Base-by-base conservation (phyloP, 2,888 invertebrate species). In the Drosophila rubida region DNA sequence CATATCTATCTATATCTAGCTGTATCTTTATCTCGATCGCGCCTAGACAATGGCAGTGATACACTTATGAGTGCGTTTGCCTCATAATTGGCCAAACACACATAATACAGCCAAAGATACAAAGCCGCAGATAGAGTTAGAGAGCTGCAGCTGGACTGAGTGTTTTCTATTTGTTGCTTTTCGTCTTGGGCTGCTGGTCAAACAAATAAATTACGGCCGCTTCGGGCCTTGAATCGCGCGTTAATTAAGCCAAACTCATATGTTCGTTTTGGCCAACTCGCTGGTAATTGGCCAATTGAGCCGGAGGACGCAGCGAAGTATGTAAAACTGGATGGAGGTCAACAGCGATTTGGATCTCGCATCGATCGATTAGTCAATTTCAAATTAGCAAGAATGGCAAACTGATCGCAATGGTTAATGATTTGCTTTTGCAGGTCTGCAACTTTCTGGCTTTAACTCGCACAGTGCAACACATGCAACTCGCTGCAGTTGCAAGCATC, bases 231-330 rank as follows among this genome's bases (percentile, higher is more conserved):
- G 72, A 58, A 42, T 59, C 45, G 64, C 59, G 59, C 41, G 58
- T 55, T 75, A 75, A 75, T 73, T 75, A 75, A 69, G 44, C 39
- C 42, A 41, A 71, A 32, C 61, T 22, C 39, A 67, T n/a, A 32
- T n/a, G 32, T n/a, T 2, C 25, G 5, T 25, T 50, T 23, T 32
- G 14, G 42, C 54, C 57, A 11, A 39, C 13, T 41, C 50, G 35
- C 54, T 32, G 32, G 32, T 60, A 70, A 75, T 74, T 74, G 64
- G 58, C 42, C 69, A 64, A 69, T 69, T 69, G 71, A 14, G 55
- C 61, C 54, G 25, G 35, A 45, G 39, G 46, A 37, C 48, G 9
- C 23, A 27, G 48, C 35, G 19, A 60, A 50, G 25, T 53, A 63
- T 69, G 50, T 19, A 19, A 22, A 58, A 63, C 58, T 60, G 46